Conservation (phyloP, 2,113 vertebrate genomes). For the Noturus placidus region DNA sequence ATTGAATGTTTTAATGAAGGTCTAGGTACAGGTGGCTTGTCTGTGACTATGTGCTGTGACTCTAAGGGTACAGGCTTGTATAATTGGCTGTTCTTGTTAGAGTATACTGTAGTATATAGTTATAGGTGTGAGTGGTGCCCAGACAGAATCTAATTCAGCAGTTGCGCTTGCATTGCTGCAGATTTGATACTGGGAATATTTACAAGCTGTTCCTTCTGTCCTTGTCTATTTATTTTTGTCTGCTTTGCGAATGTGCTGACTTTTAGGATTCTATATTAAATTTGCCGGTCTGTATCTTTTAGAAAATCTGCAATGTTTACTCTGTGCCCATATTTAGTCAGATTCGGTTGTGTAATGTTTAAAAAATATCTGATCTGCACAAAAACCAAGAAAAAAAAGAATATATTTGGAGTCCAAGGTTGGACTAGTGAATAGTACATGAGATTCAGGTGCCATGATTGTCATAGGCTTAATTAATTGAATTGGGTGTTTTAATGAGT, state of each 20-base stretch:
- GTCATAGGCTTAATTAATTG: not conserved
- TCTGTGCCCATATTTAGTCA: not conserved
- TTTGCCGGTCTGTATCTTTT: not conserved
- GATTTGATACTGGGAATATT: not conserved
- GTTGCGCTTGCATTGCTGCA: not conserved
- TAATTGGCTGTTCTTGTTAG: not conserved
- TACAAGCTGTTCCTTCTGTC: not conserved
- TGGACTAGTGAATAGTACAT: not conserved
- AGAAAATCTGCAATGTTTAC: not conserved
- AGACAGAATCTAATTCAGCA: not conserved
- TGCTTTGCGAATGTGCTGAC: not conserved
- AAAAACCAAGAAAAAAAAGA: not conserved
- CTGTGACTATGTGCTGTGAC: not conserved
- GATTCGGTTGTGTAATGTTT: not conserved
- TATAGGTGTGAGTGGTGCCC: not conserved
- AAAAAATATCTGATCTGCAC: not conserved
- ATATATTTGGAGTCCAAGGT: no score
- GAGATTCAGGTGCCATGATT: not conserved
- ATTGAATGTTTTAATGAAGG: not conserved
- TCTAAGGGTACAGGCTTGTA: not conserved
- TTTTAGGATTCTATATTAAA: not conserved
- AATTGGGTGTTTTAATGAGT: not conserved
- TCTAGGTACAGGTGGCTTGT: not conserved
- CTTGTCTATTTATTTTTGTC: not conserved
- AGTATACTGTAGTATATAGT: not conserved